These are phyloP conservation scores for Druon quercuslanigerum DNA, from an alignment of 1,140 invertebrate species.

Conservation along the genomic window DNA sequence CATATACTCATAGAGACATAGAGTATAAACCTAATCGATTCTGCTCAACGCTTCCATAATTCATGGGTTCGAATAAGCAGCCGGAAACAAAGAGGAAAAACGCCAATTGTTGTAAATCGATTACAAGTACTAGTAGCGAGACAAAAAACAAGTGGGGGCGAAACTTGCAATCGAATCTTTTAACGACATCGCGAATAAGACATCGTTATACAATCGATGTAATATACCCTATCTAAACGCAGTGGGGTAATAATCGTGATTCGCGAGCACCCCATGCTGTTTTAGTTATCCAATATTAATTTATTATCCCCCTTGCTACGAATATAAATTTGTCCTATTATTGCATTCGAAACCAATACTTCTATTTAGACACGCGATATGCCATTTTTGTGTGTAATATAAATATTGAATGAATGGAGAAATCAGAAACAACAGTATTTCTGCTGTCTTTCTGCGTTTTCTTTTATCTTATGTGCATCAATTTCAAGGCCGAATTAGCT, in stretches of 20 bases:
- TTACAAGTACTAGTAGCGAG: background rate
- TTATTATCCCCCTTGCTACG: background rate
- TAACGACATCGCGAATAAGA: slow-evolving; percentile 5
- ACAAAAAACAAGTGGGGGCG: background rate
- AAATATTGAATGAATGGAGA: background rate
- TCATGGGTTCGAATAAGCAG: background rate
- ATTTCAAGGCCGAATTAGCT: background rate
- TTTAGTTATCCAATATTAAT: background rate
- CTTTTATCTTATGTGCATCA: background rate
- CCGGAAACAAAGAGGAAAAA: background rate
- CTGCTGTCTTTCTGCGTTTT: no score
- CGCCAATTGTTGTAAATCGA: background rate
- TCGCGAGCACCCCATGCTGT: slow-evolving; percentile 11
- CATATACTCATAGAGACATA: no score
- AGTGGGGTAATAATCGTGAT: background rate
- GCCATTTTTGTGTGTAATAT: background rate
- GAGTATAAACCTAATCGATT: background rate
- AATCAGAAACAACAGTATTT: no score
- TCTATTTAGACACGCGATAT: background rate
- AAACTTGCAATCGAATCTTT: slow-evolving; percentile 6
- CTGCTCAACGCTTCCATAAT: background rate
- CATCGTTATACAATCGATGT: slow-evolving; percentile 24
- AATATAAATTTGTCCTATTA: slow-evolving; percentile 13
- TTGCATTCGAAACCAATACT: background rate
- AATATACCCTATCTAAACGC: background rate